Base-by-base conservation (phyloP, 2,888 invertebrate genomes). In the Agriopis leucophaearia region DNA sequence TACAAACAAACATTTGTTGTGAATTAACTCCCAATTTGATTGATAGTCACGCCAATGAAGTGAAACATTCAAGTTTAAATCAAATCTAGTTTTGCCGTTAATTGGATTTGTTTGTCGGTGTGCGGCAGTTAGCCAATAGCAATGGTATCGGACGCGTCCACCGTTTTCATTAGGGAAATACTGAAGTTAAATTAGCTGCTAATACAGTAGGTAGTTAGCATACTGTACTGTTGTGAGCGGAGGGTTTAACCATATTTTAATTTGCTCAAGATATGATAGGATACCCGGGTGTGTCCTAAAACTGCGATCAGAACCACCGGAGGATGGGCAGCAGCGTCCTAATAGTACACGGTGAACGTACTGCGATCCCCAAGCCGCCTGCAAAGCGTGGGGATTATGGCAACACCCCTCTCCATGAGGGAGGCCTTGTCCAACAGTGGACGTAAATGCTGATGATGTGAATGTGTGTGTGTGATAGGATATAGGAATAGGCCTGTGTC, bases 91-190 rank as follows among this genome's bases (percentile, higher is more conserved):
- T 67, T 71, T 67, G 72, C 57, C 50, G 60, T 75, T 66, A 66
- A 66, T 60, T 69, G 70, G 70, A 72, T 71, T 70, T 64, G 64
- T 51, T 45, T 56, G 55, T 63, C 56, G 44, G 48, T 45, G 44
- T 57, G 58, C 54, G 71, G 70, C 68, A 71, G 66, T 63, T 66
- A 60, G 69, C 76, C 71, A 74, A 74, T 70, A 66, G 66, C 65
- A 59, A 63, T 48, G 61, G 15, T 74, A 74, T 71, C 71, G 70
- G 60, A 62, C 60, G 70, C 62, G 73, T 71, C 74, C 55, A 59
- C 74, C 62, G 72, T 71, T 79, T 78, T 80, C 76, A 83, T 81
- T 78, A 82, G 73, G 73, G 75, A 78, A 79, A 81, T 81, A 79
- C 75, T 76, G 66, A 74, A 77, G 80, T 78, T 78, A 74, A 79